phyloP scores from a whole-genome alignment of 2,888 invertebrate genomes.

The Fragum fragum region DNA sequence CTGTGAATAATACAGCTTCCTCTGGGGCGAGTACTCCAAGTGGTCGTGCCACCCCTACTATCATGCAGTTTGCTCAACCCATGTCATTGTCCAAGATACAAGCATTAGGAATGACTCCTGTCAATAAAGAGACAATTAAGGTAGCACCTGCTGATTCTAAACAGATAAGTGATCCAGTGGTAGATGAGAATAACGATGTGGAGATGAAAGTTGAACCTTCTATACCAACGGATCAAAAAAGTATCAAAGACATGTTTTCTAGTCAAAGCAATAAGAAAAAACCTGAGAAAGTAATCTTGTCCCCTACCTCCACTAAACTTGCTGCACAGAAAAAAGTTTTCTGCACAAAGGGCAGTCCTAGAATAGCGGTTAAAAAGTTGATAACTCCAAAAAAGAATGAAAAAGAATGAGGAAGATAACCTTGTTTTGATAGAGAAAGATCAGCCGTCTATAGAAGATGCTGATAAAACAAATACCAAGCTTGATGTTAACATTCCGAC shows the following conservation, averaged over 20 bases:
- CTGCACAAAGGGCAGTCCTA: conserved; percentile 10
- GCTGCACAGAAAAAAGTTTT: conserved; percentile 9
- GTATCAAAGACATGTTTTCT: conserved; percentile 61
- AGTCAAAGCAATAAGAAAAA: conserved; percentile 2
- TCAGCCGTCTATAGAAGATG: neutral
- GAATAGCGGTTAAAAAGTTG: neutral
- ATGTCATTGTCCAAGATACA: conserved; percentile 72
- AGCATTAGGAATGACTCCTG: conserved; percentile 55
- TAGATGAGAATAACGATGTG: neutral
- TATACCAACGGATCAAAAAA: conserved; percentile 52
- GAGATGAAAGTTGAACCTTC: conserved; percentile 11
- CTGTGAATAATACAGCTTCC: conserved; percentile 28
- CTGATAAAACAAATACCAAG: neutral
- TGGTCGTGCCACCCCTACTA: conserved; percentile 67
- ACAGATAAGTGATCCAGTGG: neutral
- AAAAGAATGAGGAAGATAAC: neutral
- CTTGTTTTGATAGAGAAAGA: neutral
- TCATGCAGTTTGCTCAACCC: conserved; percentile 73
- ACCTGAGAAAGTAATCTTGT: conserved; percentile 10
- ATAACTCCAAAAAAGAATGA: neutral
- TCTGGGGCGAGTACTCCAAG: conserved; percentile 28
- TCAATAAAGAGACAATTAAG: conserved; percentile 25
- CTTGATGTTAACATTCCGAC: neutral
- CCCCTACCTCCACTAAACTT: neutral
- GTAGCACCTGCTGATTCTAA: conserved; percentile 13